These are phyloP conservation scores for Labeo rohita DNA, from an alignment of 2,113 vertebrate genomes.

Conservation along the genomic window DNA sequence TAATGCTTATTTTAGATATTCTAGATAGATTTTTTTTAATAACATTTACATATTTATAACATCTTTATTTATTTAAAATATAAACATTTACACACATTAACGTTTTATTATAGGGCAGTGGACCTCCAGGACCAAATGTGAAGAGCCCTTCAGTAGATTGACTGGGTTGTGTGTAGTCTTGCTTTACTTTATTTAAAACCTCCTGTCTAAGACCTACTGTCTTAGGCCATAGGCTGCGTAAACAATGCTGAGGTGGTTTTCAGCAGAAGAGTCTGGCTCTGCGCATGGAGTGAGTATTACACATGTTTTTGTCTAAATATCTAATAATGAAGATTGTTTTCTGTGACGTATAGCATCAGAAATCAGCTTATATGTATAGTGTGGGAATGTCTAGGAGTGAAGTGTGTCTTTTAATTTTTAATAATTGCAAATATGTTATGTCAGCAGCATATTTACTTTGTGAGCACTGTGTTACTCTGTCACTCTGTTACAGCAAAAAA, in stretches of 20 bases:
- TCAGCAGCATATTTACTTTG: not conserved
- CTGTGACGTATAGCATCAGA: not conserved
- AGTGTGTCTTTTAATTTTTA: not conserved
- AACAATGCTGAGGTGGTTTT: slow-evolving; percentile 61
- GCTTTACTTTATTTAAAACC: not conserved
- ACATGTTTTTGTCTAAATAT: not conserved
- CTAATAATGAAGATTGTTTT: not conserved
- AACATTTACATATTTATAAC: not conserved
- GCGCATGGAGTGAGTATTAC: slow-evolving; percentile 44
- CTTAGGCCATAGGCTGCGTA: not conserved
- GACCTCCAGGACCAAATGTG: not conserved
- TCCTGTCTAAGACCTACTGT: not conserved
- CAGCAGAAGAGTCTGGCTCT: slow-evolving; percentile 48
- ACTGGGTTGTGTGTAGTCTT: not conserved
- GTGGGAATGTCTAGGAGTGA: not conserved
- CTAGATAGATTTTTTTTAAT: not conserved
- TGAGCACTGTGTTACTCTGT: not conserved
- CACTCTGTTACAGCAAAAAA: not conserved
- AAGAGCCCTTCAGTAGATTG: not conserved
- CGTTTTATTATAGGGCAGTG: not conserved
- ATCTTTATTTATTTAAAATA: not conserved
- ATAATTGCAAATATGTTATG: not conserved
- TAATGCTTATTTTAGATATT: not conserved
- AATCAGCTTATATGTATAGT: not conserved
- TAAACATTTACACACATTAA: not conserved